Percentiles rank a stretch among this genome's conserved stretches.
Conservation (phyloP, 2,113 vertebrate genomes). For the Myiopsitta monachus region DNA sequence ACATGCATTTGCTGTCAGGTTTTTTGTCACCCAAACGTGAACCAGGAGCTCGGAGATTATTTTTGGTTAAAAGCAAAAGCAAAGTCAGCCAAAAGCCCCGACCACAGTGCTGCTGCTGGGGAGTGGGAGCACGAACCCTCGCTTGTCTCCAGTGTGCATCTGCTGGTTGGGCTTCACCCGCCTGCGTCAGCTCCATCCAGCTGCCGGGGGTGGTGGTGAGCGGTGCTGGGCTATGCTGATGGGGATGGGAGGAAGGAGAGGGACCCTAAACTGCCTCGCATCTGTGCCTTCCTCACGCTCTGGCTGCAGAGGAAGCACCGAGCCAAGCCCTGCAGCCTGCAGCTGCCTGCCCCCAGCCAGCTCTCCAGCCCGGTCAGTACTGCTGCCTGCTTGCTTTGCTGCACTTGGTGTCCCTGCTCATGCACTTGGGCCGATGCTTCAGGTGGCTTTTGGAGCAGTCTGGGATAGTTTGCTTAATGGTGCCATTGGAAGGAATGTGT, state of each 20-base stretch:
- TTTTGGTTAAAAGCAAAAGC: neutral
- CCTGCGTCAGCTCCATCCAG: neutral
- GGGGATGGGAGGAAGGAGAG: slow-evolving; percentile 74
- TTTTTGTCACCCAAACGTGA: neutral
- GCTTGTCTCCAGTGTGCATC: neutral
- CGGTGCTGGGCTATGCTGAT: neutral
- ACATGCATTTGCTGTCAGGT: neutral
- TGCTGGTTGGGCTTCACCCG: neutral
- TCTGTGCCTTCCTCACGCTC: slow-evolving; percentile 70
- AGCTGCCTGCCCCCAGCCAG: slow-evolving; percentile 56
- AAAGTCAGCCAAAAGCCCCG: neutral
- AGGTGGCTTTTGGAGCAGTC: fast-evolving
- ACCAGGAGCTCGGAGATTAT: neutral
- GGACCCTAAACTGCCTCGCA: slow-evolving; percentile 71
- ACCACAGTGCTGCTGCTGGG: neutral
- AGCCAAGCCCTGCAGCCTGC: slow-evolving; percentile 65
- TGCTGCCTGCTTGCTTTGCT: neutral
- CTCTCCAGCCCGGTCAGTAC: slow-evolving; percentile 73
- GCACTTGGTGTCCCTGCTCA: fast-evolving
- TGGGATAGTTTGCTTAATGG: neutral
- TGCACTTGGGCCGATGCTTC: neutral
- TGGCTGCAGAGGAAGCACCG: slow-evolving; percentile 77
- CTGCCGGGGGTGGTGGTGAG: neutral
- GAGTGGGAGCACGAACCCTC: neutral
- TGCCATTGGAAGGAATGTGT: fast-evolving